These are phyloP conservation scores for Gallinago jamesoni DNA, from an alignment of 2,113 vertebrate species.

Conservation along the genomic window DNA sequence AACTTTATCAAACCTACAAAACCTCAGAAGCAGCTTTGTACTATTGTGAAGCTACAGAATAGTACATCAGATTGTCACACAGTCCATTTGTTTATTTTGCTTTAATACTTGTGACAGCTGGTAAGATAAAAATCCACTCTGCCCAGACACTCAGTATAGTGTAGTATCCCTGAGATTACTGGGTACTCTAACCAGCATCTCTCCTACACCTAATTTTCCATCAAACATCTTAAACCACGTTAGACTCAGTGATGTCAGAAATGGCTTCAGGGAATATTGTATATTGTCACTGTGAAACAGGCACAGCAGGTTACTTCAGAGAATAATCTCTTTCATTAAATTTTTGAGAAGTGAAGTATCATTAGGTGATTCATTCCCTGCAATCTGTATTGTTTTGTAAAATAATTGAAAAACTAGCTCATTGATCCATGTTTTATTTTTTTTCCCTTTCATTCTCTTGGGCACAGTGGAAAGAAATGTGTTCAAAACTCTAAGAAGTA, in stretches of 20 bases:
- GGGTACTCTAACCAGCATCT: neutral
- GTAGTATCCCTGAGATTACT: rapidly evolving
- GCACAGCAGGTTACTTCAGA: slow-evolving; percentile 41
- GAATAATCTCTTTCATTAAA: slow-evolving; percentile 50
- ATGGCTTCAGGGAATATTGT: slow-evolving; percentile 36
- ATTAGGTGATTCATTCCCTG: slow-evolving; percentile 22
- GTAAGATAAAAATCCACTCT: neutral
- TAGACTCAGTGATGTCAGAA: slow-evolving; percentile 21
- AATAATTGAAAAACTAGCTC: neutral
- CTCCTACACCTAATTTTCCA: neutral
- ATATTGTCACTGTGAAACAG: neutral
- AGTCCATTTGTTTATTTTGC: neutral
- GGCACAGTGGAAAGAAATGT: neutral
- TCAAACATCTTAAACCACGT: slow-evolving; percentile 1
- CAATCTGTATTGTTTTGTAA: slow-evolving; percentile 8
- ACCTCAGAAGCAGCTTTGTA: neutral
- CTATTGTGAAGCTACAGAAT: neutral
- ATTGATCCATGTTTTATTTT: neutral
- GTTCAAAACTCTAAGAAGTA: neutral
- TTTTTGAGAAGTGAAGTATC: slow-evolving; percentile 30
- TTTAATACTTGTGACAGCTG: neutral
- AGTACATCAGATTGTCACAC: neutral
- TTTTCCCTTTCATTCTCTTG: neutral
- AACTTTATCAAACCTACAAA: neutral
- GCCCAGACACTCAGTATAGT: neutral